Base-by-base conservation (phyloP, 2,888 invertebrate genomes). In the Oconnorella tubifera region DNA sequence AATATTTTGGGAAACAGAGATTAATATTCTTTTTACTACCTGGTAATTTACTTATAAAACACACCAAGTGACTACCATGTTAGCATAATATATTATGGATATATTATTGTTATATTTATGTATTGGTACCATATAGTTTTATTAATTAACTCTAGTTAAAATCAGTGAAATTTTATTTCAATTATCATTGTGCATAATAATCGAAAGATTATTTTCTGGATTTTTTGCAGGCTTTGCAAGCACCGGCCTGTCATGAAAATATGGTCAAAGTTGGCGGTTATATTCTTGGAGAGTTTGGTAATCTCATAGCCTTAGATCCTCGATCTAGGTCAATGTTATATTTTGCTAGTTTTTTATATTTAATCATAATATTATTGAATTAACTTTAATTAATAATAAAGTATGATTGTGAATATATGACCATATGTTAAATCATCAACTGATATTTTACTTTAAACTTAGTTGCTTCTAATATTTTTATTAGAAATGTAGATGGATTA, bases 241-340 rank as follows among this genome's bases (percentile, higher is more conserved):
- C 98, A 33, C 98, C 98, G 25, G 98, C 99, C 31, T 99, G 99
- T 79, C 99, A 99, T 82, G 99, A 99, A 84, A 99, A 99, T 83
- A 99, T 99, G 99, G 98, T 99, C 1, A 99, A 99, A 87, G 99
- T 99, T 62, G 98, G 98, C 68, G 99, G 98, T 61, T 99, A 99
- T 78, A 98, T 99, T 75, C 87, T 99, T 68, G 99, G 99, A 68
- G 73, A 73, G 60, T 73, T 73, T 65, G 73, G 73, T 62, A 99
- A 99, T 85, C 87, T 99, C 68, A 99, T 99, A 81, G 99, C 99
- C 75, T 99, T 99, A 25, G 99, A 99, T 83, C 91, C 94, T 68
- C 87, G 98, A 65, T 99, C 98, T 56, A 83, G 83, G 84, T 84
- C 62, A 59, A 23, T 29, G 31, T 25, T 4, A 53, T 53, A 53